Evolutionary conservation across 2,888 invertebrate species (phyloP), one percentile per base, ranked within the genome.

Genomic region (Sphinx pinastri): DNA sequence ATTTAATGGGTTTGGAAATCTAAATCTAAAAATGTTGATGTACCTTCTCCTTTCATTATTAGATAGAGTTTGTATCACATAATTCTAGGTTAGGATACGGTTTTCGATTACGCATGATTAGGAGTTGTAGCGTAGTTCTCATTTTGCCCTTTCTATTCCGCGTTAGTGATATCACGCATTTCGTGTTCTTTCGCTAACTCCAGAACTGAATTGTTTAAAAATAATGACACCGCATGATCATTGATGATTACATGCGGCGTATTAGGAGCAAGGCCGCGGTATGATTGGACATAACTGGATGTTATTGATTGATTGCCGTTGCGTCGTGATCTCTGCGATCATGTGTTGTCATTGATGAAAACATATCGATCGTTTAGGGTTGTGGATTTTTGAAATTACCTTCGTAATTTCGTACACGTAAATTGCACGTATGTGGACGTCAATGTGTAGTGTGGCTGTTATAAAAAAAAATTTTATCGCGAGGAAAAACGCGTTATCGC

Each of bases 211-310:
- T 47, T 63, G 45, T 63, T 63, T 1, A 47, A 63, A 47, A 63
- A 49, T 63, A 47, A 49, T 63, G 63, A 63, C 63, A 63, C 16
- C 7, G 60, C 49, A 47, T 63, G 63, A 49, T 47, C 49, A 63
- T 63, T 63, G 63, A 63, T 63, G 63, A 63, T 47, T 63, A 49
- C 49, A 49, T 63, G 63, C 49, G 63, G 16, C 19, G 49, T 49
- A 63, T 63, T 63, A 63, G 63, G 63, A 63, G 63, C 63, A 63
- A 63, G 63, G 63, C 63, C 63, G 63, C 25, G 49, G 49, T 63
- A 19, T 63, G 63, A 63, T 63, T 63, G 63, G 49, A 63, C 63
- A 63, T 63, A 63, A 63, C 63, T 63, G 63, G 63, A 63, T 63
- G 63, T 63, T 63, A 63, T 63, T 63, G 63, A 63, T 63, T 63